Evolutionary conservation across 1,140 invertebrate genomes (phyloP).

Genomic region (Anastrepha ludens): DNA sequence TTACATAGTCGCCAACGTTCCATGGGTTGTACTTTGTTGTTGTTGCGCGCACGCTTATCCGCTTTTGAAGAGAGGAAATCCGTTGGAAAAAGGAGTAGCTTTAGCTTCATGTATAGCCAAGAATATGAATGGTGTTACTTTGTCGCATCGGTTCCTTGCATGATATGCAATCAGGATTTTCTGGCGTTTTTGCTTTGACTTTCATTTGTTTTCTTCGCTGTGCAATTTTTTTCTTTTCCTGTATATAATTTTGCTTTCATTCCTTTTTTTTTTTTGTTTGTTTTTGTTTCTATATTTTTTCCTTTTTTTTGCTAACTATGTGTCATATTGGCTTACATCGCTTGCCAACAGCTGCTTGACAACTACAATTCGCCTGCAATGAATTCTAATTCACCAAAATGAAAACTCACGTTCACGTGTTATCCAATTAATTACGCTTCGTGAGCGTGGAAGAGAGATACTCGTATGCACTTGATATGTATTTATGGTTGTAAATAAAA

Average conservation of each 20-base stretch:
- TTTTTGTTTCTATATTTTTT: neutral
- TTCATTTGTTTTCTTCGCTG: neutral
- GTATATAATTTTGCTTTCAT: neutral
- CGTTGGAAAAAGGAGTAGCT: neutral
- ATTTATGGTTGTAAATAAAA: neutral
- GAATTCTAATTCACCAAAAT: constrained; percentile 54
- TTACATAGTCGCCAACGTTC: neutral
- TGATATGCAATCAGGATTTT: neutral
- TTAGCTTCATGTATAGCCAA: neutral
- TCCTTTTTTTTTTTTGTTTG: neutral
- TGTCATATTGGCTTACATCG: constrained; percentile 8
- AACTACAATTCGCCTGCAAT: constrained; percentile 30
- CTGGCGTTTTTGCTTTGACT: neutral
- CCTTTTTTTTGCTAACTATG: neutral
- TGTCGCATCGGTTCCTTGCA: neutral
- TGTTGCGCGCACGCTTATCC: neutral
- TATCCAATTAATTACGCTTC: constrained; percentile 54
- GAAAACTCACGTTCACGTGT: constrained; percentile 55
- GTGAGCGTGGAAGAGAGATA: constrained; percentile 2
- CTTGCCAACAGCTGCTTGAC: constrained; percentile 11
- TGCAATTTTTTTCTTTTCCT: neutral
- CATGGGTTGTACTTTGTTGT: neutral
- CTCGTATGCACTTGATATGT: neutral
- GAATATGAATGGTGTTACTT: neutral
- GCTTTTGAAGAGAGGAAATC: constrained; percentile 18